Evolutionary conservation across 1,140 invertebrate genomes (phyloP), one percentile per base, ranked within the genome.

Genomic region (Drosophila elegans): DNA sequence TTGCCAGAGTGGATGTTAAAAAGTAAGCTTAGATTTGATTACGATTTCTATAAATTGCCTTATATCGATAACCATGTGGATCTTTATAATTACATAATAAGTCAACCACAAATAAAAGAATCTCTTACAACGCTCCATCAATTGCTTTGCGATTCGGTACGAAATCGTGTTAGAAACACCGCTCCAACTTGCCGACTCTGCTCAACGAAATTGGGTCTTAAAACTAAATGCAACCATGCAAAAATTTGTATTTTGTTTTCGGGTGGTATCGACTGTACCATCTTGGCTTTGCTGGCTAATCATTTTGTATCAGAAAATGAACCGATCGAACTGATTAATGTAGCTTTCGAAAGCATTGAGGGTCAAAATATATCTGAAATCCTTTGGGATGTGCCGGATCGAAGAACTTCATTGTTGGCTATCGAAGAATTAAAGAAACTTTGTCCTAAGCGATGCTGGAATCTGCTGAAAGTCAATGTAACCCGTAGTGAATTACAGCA

Each of bases 321-420:
- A 90, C 94, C 95, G 38, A 98, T 99, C 80, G 98, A 99, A 93
- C 94, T 99, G n/a, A 94, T 99, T 16, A 99, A 99, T 95, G 97
- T 99, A 32, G 97, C 98, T n/a, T 99, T 99, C 94, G 95, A 96
- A 92, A 11, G 39, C 32, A 4, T 69, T 13, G 49, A 29, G 3
- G 52, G 46, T 10, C 62, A 52, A 68, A 71, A 46, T 7, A n/a
- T 11, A 27, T 32, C 34, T 27, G 51, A 68, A 13, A 39, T 49
- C 3, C 12, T 34, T 4, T 91, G 91, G 74, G 77, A 90, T 41
- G 96, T 97, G 6, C 97, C 97, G 34, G 97, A 98, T 92, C 94
- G 97, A 89, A 90, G 95, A 78, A 97, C 97, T 32, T 97, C 97
- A 3, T 93, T 93, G 68, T 91, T 95, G 81, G 97, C 97, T 16